Evolutionary conservation across 2,888 invertebrate genomes (phyloP), one percentile per base, ranked within the genome.

Genomic region (Tromatobia lineatoria): DNA sequence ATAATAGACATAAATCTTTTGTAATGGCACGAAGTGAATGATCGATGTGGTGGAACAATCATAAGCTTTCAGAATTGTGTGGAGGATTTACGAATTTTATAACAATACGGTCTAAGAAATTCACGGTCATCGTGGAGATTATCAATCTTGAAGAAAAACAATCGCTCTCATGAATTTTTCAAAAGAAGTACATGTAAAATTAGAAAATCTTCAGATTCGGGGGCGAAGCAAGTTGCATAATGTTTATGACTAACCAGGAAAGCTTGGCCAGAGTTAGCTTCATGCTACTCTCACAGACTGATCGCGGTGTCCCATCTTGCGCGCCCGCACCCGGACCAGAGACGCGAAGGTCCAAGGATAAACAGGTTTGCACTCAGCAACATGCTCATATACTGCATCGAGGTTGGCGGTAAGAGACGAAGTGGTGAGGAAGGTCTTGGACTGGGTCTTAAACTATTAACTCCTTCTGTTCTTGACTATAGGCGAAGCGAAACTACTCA

Each of bases 351-450:
- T 87, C 88, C 83, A 88, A 88, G 90, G 86, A 90, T 88, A 91
- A 91, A 91, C 91, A 90, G 91, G 91, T 91, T 91, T 91, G 82
- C 87, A 83, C 70, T 70, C 52, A 13, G 52, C 52, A 54, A 89
- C 89, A 88, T 88, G 87, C 90, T 90, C 90, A 89, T 86, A 90
- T 87, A 70, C 66, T 45, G 78, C 47, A 64, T 38, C 38, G 18
- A 45, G 61, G 74, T 77, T 67, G 79, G 57, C 42, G 64, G 54
- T 70, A 85, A 71, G 42, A 64, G 81, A 86, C 85, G 84, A 88
- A 85, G 25, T 50, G 85, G 88, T 85, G 82, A 85, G 86, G 47
- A 70, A 79, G 52, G 69, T 80, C 86, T 70, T 52, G 70, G 52
- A 4, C 70, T 38, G 34, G 2, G 34, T 52, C 11, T 70, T 34